These are phyloP conservation scores for Cladopsammia gracilis DNA, from an alignment of 64 coral and sea anemone species.

Conservation along the genomic window DNA sequence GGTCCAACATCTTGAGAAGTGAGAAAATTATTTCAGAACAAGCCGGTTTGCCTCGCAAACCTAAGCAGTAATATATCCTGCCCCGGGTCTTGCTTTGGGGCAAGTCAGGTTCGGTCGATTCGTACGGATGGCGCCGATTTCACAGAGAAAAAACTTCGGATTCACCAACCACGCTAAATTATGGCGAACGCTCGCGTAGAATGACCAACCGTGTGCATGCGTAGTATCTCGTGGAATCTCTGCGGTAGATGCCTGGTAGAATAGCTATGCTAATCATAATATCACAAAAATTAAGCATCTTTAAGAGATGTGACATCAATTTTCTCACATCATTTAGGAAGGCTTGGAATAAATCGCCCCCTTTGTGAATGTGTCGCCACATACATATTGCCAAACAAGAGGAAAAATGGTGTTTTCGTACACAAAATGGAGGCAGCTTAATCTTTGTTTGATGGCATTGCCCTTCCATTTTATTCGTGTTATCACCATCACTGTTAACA, in stretches of 20 bases:
- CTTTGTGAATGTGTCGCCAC: background rate
- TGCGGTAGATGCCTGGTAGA: no score
- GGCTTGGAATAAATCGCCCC: background rate
- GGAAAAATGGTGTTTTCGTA: background rate
- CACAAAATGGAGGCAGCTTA: background rate
- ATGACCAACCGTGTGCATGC: constrained; percentile 50
- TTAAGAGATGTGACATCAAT: no score
- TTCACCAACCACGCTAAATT: constrained; percentile 36
- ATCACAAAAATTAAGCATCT: no score
- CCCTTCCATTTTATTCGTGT: constrained; percentile 17
- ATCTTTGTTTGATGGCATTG: constrained; percentile 5
- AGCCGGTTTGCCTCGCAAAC: constrained; percentile 27
- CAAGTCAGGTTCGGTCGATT: no score
- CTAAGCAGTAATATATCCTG: no score
- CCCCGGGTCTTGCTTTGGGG: no score
- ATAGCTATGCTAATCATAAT: no score
- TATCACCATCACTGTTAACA: constrained; percentile 4
- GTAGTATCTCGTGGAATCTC: no score
- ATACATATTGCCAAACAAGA: background rate
- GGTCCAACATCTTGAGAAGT: background rate
- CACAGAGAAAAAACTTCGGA: background rate
- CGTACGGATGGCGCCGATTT: constrained; percentile 8
- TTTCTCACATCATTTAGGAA: no score
- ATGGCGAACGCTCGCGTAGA: constrained; percentile 34
- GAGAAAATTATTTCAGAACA: background rate